Conservation (phyloP, 2,888 invertebrate genomes). For the Beris chalybata region DNA sequence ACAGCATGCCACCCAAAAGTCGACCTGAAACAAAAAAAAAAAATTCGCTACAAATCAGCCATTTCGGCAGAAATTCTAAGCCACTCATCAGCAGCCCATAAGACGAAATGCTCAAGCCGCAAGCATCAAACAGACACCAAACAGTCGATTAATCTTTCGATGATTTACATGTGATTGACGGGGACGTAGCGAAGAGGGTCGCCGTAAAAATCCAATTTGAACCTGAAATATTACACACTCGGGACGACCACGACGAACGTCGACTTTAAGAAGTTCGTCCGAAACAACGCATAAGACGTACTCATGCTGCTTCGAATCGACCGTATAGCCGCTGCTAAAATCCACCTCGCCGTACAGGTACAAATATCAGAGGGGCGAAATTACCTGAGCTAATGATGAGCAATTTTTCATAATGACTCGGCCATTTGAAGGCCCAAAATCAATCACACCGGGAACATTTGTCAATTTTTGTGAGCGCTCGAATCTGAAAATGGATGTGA, state of each 20-base stretch:
- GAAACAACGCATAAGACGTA: slow-evolving; percentile 5
- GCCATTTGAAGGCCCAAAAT: slow-evolving; percentile 42
- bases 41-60: not conserved
- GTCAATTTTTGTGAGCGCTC: slow-evolving; percentile 36
- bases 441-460: slow-evolving; percentile 42
- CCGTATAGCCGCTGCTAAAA: not conserved
- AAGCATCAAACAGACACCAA: slow-evolving; percentile 49
- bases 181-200: slow-evolving; percentile 46
- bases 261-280: not conserved
- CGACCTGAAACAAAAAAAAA: not conserved
- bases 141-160: slow-evolving; percentile 54
- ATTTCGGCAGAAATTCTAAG: no score
- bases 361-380: slow-evolving; percentile 22
- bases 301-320: slow-evolving; percentile 11
- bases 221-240: slow-evolving; percentile 34
- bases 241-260: not conserved
- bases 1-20: no score
- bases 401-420: slow-evolving; percentile 45
- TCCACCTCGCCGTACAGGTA: no score
- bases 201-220: slow-evolving; percentile 37
- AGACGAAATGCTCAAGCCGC: not conserved
- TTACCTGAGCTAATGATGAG: slow-evolving; percentile 43
- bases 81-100: no score
- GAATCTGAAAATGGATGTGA: not conserved
- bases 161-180: slow-evolving; percentile 55